Base-by-base conservation (phyloP, 1,140 invertebrate genomes). In the Caenorhabditis tropicalis region DNA sequence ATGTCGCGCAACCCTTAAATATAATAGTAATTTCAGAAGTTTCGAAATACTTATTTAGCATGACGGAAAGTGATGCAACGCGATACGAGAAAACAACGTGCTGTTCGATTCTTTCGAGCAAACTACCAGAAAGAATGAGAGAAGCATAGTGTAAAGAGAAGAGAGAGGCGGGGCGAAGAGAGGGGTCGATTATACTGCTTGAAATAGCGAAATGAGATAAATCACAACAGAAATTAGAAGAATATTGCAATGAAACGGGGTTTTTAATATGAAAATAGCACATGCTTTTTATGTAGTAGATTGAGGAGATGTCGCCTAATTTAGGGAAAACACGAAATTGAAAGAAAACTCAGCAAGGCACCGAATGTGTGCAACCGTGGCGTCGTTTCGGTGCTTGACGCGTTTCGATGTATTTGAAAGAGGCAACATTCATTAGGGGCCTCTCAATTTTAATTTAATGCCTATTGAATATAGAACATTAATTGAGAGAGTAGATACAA, bases 31-130 rank as follows among this genome's bases (percentile, higher is more conserved):
- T 43, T 43, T 24, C 24, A 56, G 33, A 19, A 7, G 33, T 74
- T 74, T 74, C 65, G 65, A 74, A 74, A 74, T 46, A 74, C 65
- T 43, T 19, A 43, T 74, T 24, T 43, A 43, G 65, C 65, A 74
- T 74, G 65, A 74, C 36, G 65, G 65, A 74, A 74, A n/a, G 65
- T 74, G 65, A 74, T 74, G 65, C 65, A 74, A 74, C 10, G 65
- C 65, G 43, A 27, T 15, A 36, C 33, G 53, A 24, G 29, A 56
- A 19, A 56, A 56, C 2, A 56, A 56, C 65, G 65, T 43, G n/a
- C 36, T 10, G n/a, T n/a, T 24, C 29, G 24, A 27, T 43, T 43
- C 65, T 65, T 19, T 31, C 15, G 65, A 74, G 65, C 65, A 39
- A 74, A n/a, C 33, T 19, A 33, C 10, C 53, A 27, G 31, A 7